Evolutionary conservation across 2,113 vertebrate species (phyloP).

Genomic region (Raja brachyura): DNA sequence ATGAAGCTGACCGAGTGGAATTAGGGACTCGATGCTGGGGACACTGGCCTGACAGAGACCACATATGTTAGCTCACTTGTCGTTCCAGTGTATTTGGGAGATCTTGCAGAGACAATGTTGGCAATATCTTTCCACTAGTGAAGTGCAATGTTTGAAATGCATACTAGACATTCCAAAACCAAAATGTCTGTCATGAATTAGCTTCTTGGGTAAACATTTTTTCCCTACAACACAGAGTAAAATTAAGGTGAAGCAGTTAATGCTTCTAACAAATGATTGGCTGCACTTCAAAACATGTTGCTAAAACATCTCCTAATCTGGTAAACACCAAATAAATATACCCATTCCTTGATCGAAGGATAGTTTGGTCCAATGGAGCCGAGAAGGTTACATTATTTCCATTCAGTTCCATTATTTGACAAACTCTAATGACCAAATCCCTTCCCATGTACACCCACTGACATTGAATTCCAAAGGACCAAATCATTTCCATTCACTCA

Average conservation of each 20-base stretch:
- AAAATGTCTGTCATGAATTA: neutral
- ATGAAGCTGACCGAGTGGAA: too few species aligned
- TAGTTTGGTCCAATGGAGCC: neutral
- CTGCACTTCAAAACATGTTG: neutral
- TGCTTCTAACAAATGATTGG: neutral
- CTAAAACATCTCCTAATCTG: neutral
- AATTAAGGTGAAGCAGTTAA: neutral
- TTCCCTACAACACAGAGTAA: neutral
- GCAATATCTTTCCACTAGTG: too few species aligned
- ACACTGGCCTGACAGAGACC: too few species aligned
- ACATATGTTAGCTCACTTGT: too few species aligned
- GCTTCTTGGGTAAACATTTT: neutral
- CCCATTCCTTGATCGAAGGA: neutral
- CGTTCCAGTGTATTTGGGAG: too few species aligned
- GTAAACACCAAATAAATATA: neutral
- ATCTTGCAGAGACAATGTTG: too few species aligned
- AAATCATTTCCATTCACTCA: conserved; percentile 23
- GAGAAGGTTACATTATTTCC: neutral
- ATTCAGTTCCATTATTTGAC: neutral
- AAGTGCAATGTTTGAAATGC: too few species aligned
- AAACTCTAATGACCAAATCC: conserved; percentile 1
- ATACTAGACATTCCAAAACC: neutral
- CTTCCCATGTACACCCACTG: neutral
- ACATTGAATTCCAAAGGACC: conserved; percentile 19
- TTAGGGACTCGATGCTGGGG: too few species aligned